Percentiles rank a stretch among this genome's conserved stretches.
These are phyloP conservation scores for Baccha elongata DNA, from an alignment of 2,888 invertebrate genomes.

Conservation along the genomic window DNA sequence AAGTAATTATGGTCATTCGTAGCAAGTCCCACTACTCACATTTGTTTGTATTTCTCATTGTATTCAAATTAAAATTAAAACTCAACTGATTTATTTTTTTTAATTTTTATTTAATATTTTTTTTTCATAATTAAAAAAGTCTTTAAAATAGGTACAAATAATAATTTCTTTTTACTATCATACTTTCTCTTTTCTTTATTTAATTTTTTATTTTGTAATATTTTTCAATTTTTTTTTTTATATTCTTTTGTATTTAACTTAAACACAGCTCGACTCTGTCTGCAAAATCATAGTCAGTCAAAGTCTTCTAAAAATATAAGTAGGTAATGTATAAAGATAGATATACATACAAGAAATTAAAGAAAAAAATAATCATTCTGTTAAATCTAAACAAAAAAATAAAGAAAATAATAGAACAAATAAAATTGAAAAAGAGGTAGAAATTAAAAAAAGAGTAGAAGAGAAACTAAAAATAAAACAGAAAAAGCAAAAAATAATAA, in stretches of 20 bases:
- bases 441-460: background rate
- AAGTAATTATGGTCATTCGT: too few relatives aligned
- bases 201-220: slow-evolving; percentile 63
- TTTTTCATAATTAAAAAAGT: slow-evolving; percentile 65
- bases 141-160: slow-evolving; percentile 71
- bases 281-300: slow-evolving; percentile 70
- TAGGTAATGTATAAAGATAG: background rate
- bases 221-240: slow-evolving; percentile 71
- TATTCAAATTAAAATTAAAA: background rate
- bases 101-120: slow-evolving; percentile 65
- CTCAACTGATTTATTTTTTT: slow-evolving; percentile 27
- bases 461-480: background rate
- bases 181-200: slow-evolving; percentile 53
- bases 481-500: background rate
- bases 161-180: slow-evolving; percentile 59
- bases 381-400: too few relatives aligned
- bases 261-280: slow-evolving; percentile 82
- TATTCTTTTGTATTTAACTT: slow-evolving; percentile 78
- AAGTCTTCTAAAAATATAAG: slow-evolving; percentile 56
- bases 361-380: background rate
- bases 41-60: too few relatives aligned
- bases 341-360: background rate
- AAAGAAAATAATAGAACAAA: background rate
- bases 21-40: too few relatives aligned
- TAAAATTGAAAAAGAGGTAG: slow-evolving; percentile 5